A percentile compares a stretch with the other conserved stretches of the same genome.
These are phyloP conservation scores for Tuberolachnus salignus DNA, from an alignment of 2,888 invertebrate species.

Conservation along the genomic window DNA sequence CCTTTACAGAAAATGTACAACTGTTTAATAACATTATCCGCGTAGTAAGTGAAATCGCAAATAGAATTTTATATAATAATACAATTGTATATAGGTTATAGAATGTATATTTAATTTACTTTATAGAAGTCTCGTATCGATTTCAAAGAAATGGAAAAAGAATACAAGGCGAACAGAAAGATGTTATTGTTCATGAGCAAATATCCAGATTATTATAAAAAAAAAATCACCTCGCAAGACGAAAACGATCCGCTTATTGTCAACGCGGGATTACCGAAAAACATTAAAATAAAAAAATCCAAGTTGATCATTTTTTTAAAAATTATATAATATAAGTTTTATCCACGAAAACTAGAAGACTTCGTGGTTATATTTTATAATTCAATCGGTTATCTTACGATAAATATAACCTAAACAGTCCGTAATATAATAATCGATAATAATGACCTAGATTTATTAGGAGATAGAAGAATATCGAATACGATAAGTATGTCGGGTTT, in stretches of 20 bases:
- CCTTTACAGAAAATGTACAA: constrained; percentile 7
- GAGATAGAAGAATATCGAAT: too few relatives aligned
- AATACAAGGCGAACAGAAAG: not conserved
- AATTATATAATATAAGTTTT: not conserved
- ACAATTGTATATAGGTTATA: too few relatives aligned
- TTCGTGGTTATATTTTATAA: too few relatives aligned
- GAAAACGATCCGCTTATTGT: not conserved
- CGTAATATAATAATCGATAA: not conserved
- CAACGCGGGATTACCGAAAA: not conserved
- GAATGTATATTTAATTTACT: not conserved
- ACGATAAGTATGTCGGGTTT: too few relatives aligned
- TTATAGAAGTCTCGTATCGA: constrained; percentile 2
- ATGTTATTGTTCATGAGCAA: not conserved
- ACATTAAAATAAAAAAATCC: constrained; percentile 15
- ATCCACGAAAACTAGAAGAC: too few relatives aligned
- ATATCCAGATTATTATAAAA: constrained; percentile 21
- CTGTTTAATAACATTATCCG: not conserved
- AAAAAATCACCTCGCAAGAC: not conserved
- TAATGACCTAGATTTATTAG: not conserved
- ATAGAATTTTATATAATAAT: too few relatives aligned
- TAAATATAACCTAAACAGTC: not conserved
- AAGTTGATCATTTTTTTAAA: not conserved
- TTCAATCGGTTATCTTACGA: too few relatives aligned
- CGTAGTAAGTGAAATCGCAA: constrained; percentile 9
- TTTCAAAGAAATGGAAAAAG: not conserved